Conservation (phyloP, 2,113 vertebrate genomes). For the Poeciliopsis turrubarensis region DNA sequence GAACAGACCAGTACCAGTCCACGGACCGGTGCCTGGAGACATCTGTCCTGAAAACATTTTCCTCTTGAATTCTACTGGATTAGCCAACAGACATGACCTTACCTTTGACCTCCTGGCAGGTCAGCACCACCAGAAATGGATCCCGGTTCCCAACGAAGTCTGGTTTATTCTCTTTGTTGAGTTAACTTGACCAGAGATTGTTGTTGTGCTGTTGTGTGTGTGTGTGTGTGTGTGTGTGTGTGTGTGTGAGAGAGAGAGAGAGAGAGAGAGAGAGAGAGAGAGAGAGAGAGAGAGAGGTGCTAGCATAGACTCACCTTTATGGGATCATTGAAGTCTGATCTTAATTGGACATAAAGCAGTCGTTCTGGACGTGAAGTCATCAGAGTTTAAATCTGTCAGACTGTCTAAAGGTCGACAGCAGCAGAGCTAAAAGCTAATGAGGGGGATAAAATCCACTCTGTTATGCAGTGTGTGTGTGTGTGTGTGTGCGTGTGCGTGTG, state of each 20-base stretch:
- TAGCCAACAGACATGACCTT: too few relatives aligned
- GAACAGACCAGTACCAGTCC: too few relatives aligned
- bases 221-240: neutral
- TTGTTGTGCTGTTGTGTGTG: neutral
- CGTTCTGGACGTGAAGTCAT: constrained; percentile 1
- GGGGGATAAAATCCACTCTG: constrained; percentile 36
- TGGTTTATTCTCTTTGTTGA: neutral
- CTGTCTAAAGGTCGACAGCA: constrained; percentile 56
- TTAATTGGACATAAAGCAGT: neutral
- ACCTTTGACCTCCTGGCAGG: too few relatives aligned
- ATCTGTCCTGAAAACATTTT: too few relatives aligned
- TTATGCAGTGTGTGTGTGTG: constrained; percentile 18
- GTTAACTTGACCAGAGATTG: neutral
- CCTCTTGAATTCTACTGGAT: too few relatives aligned
- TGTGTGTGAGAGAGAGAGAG: neutral
- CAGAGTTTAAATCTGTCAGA: constrained; percentile 24
- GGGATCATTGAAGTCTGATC: neutral
- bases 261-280: neutral
- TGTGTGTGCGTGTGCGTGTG: constrained; percentile 10
- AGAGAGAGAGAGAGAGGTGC: neutral
- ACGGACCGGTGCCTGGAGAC: too few relatives aligned
- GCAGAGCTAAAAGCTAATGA: constrained; percentile 46
- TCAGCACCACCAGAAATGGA: too few relatives aligned
- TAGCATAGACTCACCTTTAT: neutral
- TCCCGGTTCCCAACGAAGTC: too few relatives aligned